phyloP scores from a whole-genome alignment of 1,140 invertebrate genomes.

The Halesus radiatus region DNA sequence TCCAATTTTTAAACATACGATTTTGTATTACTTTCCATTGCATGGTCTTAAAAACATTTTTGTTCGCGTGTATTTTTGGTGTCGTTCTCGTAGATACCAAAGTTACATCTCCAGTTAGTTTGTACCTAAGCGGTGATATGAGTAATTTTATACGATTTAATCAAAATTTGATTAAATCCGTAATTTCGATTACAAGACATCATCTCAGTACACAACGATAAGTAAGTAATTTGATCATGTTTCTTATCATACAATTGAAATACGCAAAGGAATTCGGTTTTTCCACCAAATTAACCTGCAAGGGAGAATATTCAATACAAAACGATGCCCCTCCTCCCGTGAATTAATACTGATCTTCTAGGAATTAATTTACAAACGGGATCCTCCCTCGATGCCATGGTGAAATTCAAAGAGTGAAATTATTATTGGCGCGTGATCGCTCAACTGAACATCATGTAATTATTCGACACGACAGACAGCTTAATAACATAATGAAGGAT shows the following conservation, averaged over 20 bases:
- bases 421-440: slow-evolving; percentile 27
- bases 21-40: too few species aligned
- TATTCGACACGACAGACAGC: slow-evolving; percentile 21
- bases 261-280: slow-evolving; percentile 17
- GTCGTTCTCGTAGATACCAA: too few species aligned
- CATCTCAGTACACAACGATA: too few species aligned
- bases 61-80: too few species aligned
- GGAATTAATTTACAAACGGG: slow-evolving; percentile 33
- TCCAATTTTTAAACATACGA: too few species aligned
- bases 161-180: too few species aligned
- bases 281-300: slow-evolving; percentile 38
- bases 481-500: not conserved
- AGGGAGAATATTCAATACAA: slow-evolving; percentile 40
- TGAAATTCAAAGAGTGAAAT: slow-evolving; percentile 32
- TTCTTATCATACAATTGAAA: not conserved
- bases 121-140: too few species aligned
- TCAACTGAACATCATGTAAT: slow-evolving; percentile 21
- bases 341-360: slow-evolving; percentile 36
- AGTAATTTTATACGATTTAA: too few species aligned
- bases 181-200: too few species aligned
- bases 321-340: slow-evolving; percentile 16
- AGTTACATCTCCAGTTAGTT: too few species aligned
- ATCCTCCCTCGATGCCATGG: slow-evolving; percentile 3
- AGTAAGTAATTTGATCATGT: not conserved
- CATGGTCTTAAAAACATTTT: too few species aligned